Conservation (phyloP, 2,888 invertebrate species). For the Cataglyphis rosenhaueri region DNA sequence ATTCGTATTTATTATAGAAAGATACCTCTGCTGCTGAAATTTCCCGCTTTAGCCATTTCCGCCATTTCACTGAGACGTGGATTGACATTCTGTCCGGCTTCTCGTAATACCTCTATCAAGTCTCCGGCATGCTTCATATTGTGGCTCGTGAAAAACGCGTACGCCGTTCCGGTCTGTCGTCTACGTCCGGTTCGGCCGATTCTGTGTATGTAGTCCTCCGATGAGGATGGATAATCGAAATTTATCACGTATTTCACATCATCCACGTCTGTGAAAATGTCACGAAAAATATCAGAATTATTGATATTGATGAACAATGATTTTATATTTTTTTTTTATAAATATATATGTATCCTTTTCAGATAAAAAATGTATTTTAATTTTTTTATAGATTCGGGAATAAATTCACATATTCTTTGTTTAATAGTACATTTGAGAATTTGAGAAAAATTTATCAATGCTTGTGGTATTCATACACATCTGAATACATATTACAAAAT, state of each 20-base stretch:
- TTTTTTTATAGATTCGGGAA: not conserved
- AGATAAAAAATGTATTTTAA: slow-evolving; percentile 15
- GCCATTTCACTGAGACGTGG: slow-evolving; percentile 94
- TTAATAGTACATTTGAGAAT: not conserved
- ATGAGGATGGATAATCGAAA: slow-evolving; percentile 97
- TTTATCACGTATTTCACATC: slow-evolving; percentile 98
- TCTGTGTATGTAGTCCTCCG: slow-evolving; percentile 98
- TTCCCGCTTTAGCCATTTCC: slow-evolving; percentile 81
- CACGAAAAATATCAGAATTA: slow-evolving; percentile 16
- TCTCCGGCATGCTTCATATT: slow-evolving; percentile 96
- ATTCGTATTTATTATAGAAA: slow-evolving; percentile 9
- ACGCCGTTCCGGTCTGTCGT: slow-evolving; percentile 95
- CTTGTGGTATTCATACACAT: not conserved
- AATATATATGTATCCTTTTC: not conserved
- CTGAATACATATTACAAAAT: slow-evolving; percentile 1
- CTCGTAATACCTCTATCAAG: slow-evolving; percentile 94
- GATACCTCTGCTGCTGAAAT: slow-evolving; percentile 79
- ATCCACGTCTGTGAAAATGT: slow-evolving; percentile 92
- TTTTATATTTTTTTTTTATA: not conserved
- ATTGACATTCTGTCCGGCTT: slow-evolving; percentile 95
- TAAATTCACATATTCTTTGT: not conserved
- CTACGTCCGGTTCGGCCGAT: slow-evolving; percentile 97
- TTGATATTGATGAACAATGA: not conserved
- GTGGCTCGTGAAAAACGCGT: slow-evolving; percentile 96
- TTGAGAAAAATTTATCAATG: not conserved